phyloP scores from a whole-genome alignment of 2,888 invertebrate genomes.

The Liopterus haemorrhoidalis region DNA sequence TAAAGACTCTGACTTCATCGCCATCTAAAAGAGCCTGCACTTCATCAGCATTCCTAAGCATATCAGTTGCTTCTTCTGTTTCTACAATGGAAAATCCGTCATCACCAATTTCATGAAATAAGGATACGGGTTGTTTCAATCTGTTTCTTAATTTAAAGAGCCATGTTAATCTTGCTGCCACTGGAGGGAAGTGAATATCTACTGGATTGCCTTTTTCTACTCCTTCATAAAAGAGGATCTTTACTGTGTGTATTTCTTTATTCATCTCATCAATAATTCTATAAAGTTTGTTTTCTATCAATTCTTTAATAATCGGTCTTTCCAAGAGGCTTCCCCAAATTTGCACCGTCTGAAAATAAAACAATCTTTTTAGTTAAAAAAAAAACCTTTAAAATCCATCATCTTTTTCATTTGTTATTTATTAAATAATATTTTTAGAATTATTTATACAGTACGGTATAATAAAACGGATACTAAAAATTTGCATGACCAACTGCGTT shows the following conservation, averaged over 20 bases:
- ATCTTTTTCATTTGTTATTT: background rate
- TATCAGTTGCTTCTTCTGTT: constrained; percentile 51
- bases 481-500: too few relatives aligned
- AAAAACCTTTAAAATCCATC: background rate
- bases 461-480: too few relatives aligned
- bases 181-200: constrained; percentile 67
- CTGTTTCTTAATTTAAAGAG: constrained; percentile 59
- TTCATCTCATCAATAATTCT: constrained; percentile 60
- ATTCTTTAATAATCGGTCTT: constrained; percentile 65
- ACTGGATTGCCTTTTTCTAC: constrained; percentile 51
- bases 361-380: background rate
- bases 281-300: constrained; percentile 63
- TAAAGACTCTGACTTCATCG: constrained; percentile 58
- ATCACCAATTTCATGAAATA: constrained; percentile 53
- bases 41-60: constrained; percentile 58
- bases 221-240: constrained; percentile 57
- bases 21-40: constrained; percentile 60
- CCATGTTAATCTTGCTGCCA: constrained; percentile 70
- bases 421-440: background rate
- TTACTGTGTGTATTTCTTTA: constrained; percentile 59
- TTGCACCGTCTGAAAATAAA: constrained; percentile 15
- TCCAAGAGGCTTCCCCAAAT: constrained; percentile 49
- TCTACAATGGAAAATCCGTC: constrained; percentile 47
- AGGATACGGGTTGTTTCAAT: constrained; percentile 54
- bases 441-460: background rate